phyloP scores from a whole-genome alignment of 35 echinoderm and acorn worm species.

The Heliocidaris erythrogramma region DNA sequence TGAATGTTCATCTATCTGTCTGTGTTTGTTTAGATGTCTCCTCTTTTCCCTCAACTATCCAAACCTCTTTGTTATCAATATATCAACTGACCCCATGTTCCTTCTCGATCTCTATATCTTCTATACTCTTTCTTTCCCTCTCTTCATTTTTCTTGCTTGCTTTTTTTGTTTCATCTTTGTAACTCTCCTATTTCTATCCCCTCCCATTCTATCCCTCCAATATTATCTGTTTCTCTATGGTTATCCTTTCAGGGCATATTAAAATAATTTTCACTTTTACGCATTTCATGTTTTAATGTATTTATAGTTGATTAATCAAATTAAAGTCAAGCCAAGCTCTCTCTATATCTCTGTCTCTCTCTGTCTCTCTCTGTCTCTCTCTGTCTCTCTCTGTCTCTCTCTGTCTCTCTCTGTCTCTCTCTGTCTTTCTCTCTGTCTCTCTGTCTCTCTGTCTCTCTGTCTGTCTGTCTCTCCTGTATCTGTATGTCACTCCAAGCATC shows the following conservation, averaged over 20 bases:
- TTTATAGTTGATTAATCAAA: too few relatives aligned
- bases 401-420: neutral
- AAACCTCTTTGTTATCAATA: neutral
- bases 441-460: neutral
- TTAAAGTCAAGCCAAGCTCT: neutral
- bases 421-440: neutral
- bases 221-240: too few relatives aligned
- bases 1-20: neutral
- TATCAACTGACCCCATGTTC: neutral
- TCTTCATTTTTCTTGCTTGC: neutral
- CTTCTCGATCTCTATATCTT: neutral
- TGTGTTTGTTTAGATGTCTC: neutral
- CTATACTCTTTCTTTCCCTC: neutral
- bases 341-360: neutral
- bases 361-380: neutral
- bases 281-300: too few relatives aligned
- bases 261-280: too few relatives aligned
- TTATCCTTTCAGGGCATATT: too few relatives aligned
- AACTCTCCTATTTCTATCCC: too few relatives aligned
- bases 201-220: too few relatives aligned
- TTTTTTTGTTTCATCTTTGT: too few relatives aligned
- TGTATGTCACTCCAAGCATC: too few relatives aligned
- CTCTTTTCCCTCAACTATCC: neutral
- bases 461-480: neutral
- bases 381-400: neutral